Percentiles rank a stretch among this genome's conserved stretches.
Evolutionary conservation across 2,888 invertebrate species (phyloP).

Genomic region (Brachypterus glaber): DNA sequence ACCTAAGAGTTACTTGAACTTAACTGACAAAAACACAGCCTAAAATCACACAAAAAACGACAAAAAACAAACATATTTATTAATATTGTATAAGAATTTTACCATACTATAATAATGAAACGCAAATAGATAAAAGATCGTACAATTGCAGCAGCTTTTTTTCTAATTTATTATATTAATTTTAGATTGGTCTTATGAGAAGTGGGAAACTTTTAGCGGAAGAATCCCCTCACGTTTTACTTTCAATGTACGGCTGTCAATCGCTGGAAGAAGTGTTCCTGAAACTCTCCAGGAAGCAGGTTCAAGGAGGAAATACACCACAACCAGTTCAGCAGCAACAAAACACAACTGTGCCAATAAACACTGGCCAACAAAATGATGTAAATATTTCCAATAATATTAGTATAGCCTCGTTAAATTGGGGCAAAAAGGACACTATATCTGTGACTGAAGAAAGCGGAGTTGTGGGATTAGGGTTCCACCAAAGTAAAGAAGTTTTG

Average conservation of each 20-base stretch:
- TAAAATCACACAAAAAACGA: too few species aligned
- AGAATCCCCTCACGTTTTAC: conserved; percentile 74
- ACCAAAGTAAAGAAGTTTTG: conserved; percentile 82
- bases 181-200: conserved; percentile 88
- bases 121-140: too few species aligned
- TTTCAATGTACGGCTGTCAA: conserved; percentile 74
- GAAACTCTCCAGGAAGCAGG: conserved; percentile 75
- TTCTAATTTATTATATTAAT: background rate
- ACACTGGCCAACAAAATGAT: conserved; percentile 40
- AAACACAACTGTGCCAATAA: too few species aligned
- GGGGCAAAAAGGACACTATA: conserved; percentile 72
- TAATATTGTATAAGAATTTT: too few species aligned
- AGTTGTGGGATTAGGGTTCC: conserved; percentile 80
- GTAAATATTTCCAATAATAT: conserved; percentile 67
- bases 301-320: conserved; percentile 41
- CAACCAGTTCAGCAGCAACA: too few species aligned
- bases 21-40: too few species aligned
- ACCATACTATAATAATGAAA: too few species aligned
- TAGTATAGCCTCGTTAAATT: conserved; percentile 69
- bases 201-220: conserved; percentile 85
- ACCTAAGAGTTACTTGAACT: too few species aligned
- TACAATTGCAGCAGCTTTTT: background rate
- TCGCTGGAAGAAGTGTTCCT: conserved; percentile 89
- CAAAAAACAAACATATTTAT: too few species aligned
- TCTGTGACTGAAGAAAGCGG: conserved; percentile 80